Conservation (phyloP, 2,888 invertebrate species). For the Gymnocheta viridis region DNA sequence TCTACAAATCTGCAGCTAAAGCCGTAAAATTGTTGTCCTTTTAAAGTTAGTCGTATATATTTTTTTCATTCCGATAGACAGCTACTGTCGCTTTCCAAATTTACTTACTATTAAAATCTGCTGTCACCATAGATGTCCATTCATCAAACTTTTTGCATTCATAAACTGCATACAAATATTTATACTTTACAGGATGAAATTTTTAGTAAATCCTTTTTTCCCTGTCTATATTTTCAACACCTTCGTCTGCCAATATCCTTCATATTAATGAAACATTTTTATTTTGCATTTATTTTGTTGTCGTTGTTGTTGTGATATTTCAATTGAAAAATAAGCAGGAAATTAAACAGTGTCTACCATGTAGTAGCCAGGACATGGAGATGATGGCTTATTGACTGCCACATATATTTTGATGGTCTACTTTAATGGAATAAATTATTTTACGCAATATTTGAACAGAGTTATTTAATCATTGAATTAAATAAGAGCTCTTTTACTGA, state of each 20-base stretch:
- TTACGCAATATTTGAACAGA: background rate
- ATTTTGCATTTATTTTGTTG: background rate
- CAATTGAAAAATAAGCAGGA: constrained; percentile 78
- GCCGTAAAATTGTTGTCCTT: constrained; percentile 46
- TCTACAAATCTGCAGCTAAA: background rate
- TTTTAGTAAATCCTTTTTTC: constrained; percentile 2
- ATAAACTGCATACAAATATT: constrained; percentile 25
- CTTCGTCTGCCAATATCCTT: background rate
- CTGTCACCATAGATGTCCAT: constrained; percentile 40
- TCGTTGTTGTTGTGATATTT: constrained; percentile 66
- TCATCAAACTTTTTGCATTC: constrained; percentile 5
- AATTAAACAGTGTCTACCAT: constrained; percentile 77
- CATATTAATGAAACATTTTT: background rate
- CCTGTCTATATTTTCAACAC: background rate
- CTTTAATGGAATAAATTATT: constrained; percentile 4
- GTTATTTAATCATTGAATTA: background rate
- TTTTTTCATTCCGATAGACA: background rate
- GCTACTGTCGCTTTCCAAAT: constrained; percentile 11
- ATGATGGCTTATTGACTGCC: constrained; percentile 71
- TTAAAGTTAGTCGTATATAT: constrained; percentile 15
- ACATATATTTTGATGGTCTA: background rate
- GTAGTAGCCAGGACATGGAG: constrained; percentile 60
- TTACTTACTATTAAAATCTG: constrained; percentile 31
- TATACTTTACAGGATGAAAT: background rate
- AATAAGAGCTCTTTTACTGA: background rate